These are phyloP conservation scores for Scaptomyza graminum DNA, from an alignment of 1,140 invertebrate species.

Conservation along the genomic window DNA sequence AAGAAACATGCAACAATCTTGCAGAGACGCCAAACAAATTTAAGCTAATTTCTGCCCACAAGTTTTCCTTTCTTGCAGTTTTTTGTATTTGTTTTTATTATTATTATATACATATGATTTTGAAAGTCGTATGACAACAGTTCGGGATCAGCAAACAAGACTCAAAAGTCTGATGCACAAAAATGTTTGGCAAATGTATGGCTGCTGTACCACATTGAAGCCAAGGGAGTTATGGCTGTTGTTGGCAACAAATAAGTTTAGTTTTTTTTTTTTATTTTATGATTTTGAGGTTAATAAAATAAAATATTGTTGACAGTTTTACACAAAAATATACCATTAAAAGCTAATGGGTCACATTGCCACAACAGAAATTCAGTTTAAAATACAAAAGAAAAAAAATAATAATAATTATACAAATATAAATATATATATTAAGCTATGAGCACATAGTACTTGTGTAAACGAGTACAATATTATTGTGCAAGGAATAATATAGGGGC, in stretches of 20 bases:
- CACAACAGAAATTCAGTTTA: not conserved
- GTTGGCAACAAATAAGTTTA: slow-evolving; percentile 4
- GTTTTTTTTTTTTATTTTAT: not conserved
- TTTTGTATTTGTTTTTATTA: not conserved
- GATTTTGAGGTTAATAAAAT: too few relatives aligned
- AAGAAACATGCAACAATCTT: slow-evolving; percentile 41
- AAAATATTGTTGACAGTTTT: not conserved
- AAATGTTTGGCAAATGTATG: not conserved
- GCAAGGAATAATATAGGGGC: not conserved
- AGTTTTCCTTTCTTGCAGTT: slow-evolving; percentile 26
- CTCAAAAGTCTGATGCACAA: slow-evolving; percentile 17
- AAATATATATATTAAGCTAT: not conserved
- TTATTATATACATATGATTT: slow-evolving; percentile 13
- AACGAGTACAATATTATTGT: not conserved
- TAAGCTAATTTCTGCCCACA: slow-evolving; percentile 37
- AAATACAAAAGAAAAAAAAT: not conserved
- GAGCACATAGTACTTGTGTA: not conserved
- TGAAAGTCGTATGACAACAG: slow-evolving; percentile 55
- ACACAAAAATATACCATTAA: too few relatives aligned
- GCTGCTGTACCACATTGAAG: not conserved
- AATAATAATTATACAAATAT: not conserved
- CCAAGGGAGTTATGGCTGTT: slow-evolving; percentile 1
- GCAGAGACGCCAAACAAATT: slow-evolving; percentile 47
- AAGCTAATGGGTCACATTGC: not conserved
- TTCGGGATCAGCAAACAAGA: not conserved